A percentile compares a stretch with the other conserved stretches of the same genome.
Conservation (phyloP, 2,888 invertebrate genomes). For the Mimachlamys varia region DNA sequence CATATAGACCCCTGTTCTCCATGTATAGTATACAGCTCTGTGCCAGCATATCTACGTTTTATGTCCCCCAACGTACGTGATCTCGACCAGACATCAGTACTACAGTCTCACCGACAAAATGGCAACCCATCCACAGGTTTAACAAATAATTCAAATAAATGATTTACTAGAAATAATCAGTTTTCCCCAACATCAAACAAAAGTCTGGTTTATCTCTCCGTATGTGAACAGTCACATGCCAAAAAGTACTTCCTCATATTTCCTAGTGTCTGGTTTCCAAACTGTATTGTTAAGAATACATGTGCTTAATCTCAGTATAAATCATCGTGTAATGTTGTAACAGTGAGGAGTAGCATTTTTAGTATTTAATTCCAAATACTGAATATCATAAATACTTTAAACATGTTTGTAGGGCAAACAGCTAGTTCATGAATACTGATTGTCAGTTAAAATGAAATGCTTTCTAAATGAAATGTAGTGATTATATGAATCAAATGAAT, state of each 20-base stretch:
- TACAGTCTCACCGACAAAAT: constrained; percentile 12
- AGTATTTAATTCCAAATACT: not conserved
- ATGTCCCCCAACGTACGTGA: constrained; percentile 5
- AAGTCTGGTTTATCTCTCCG: not conserved
- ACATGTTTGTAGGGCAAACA: too few species aligned
- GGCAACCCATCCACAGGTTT: constrained; percentile 29
- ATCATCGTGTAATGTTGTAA: not conserved
- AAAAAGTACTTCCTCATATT: constrained; percentile 24
- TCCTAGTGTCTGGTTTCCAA: not conserved
- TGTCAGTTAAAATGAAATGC: too few species aligned
- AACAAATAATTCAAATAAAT: constrained; percentile 31
- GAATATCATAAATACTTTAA: too few species aligned
- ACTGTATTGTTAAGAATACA: not conserved
- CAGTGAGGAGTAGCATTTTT: not conserved
- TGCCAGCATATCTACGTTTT: constrained; percentile 23
- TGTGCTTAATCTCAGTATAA: not conserved
- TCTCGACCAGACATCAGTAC: not conserved
- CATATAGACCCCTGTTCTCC: constrained; percentile 5
- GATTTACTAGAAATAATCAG: constrained; percentile 34
- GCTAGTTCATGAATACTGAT: too few species aligned
- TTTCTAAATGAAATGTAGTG: too few species aligned
- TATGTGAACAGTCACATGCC: not conserved
- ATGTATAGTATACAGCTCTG: not conserved
- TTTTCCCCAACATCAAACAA: constrained; percentile 31
- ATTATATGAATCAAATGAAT: too few species aligned